phyloP scores from a whole-genome alignment of 2,888 invertebrate species.

The Daptonema setosum region DNA sequence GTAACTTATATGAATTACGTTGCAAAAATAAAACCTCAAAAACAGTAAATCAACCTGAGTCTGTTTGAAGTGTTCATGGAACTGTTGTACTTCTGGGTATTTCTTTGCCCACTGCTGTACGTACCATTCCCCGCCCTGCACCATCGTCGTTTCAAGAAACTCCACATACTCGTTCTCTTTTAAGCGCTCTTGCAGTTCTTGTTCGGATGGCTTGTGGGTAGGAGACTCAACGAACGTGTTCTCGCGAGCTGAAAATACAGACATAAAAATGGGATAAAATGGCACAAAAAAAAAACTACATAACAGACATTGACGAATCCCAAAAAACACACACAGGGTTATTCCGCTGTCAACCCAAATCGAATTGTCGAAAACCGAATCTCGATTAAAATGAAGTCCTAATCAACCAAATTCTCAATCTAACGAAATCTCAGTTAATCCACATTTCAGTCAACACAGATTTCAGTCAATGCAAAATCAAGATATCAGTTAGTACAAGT shows the following conservation, averaged over 20 bases:
- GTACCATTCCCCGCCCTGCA: neutral
- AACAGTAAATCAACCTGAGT: neutral
- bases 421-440: no score
- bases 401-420: no score
- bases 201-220: neutral
- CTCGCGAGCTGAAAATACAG: neutral
- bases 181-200: neutral
- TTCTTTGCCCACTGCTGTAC: conserved; percentile 1
- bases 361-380: no score
- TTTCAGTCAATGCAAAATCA: no score
- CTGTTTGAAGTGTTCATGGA: conserved; percentile 1
- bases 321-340: no score
- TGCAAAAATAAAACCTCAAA: neutral
- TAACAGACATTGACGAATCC: no score
- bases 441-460: no score
- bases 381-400: no score
- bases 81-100: conserved; percentile 1
- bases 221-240: neutral
- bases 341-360: no score
- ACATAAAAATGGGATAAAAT: neutral
- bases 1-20: neutral
- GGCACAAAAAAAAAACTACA: neutral
- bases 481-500: no score
- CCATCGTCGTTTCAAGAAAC: conserved; percentile 1
- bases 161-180: neutral